Conservation (phyloP, 30 jellyfish, hydroid and myxozoan genomes). For the Turritopsis dohrnii region DNA sequence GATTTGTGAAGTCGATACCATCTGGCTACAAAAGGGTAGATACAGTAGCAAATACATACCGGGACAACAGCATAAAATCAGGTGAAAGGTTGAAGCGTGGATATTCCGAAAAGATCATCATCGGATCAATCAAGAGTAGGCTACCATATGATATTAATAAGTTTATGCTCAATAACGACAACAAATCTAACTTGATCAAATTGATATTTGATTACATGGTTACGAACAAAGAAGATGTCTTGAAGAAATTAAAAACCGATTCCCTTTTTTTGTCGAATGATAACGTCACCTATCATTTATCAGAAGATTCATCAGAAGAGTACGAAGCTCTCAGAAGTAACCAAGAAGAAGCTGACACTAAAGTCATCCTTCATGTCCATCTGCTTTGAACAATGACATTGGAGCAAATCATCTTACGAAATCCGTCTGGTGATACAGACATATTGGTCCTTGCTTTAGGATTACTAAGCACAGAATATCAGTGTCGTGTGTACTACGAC, state of each 20-base stretch:
- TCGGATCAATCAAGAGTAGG: conserved; percentile 9
- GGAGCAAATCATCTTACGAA: not conserved
- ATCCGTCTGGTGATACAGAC: not conserved
- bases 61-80: conserved; percentile 24
- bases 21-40: conserved; percentile 38
- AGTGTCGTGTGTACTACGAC: conserved; percentile 5
- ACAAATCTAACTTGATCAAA: not conserved
- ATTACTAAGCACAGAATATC: not conserved
- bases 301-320: not conserved
- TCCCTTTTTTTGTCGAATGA: not conserved
- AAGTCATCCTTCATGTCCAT: conserved; percentile 39
- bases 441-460: not conserved
- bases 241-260: not conserved
- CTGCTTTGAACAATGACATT: conserved; percentile 3
- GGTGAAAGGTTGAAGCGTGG: conserved; percentile 17
- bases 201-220: not conserved
- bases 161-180: not conserved
- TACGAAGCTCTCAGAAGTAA: not conserved
- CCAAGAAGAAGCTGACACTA: conserved; percentile 59
- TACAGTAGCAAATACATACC: conserved; percentile 42
- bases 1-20: conserved; percentile 1
- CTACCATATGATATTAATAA: not conserved
- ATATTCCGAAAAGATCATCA: not conserved
- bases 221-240: not conserved
- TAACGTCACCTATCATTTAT: not conserved